phyloP scores from a whole-genome alignment of 2,888 invertebrate genomes.

The Branchellion lobata region DNA sequence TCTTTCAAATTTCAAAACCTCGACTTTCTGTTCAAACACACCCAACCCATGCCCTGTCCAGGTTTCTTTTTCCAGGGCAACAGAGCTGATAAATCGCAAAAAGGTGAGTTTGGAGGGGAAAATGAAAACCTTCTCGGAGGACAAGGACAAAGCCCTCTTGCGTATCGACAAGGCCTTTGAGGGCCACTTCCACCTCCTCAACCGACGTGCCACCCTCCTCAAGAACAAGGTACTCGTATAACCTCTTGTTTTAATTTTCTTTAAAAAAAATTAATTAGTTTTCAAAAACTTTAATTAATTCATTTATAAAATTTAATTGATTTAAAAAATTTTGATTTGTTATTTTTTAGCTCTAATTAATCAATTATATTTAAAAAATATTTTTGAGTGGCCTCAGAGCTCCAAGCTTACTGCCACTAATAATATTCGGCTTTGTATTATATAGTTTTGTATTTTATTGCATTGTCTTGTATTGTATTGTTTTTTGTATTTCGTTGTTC shows the following conservation, averaged over 20 bases:
- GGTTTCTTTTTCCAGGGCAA: slow-evolving; percentile 49
- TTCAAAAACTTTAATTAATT: neutral
- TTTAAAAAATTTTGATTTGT: neutral
- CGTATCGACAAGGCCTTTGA: slow-evolving; percentile 53
- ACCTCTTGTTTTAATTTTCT: neutral
- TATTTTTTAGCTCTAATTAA: no score
- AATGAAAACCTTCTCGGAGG: slow-evolving; percentile 50
- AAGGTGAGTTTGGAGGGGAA: slow-evolving; percentile 51
- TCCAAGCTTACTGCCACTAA: no score
- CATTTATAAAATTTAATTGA: neutral
- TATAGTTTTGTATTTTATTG: no score
- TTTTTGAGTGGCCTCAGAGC: no score
- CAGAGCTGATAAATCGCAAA: slow-evolving; percentile 51
- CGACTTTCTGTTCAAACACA: no score
- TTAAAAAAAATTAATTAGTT: neutral
- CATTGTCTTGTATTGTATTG: no score
- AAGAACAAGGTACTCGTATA: slow-evolving; percentile 51
- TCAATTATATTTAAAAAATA: no score
- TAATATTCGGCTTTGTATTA: no score
- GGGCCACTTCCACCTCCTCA: slow-evolving; percentile 51
- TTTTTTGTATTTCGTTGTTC: no score
- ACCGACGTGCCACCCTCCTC: slow-evolving; percentile 52
- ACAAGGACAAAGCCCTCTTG: slow-evolving; percentile 52
- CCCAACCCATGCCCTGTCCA: neutral
- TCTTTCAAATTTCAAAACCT: no score